phyloP scores from a whole-genome alignment of 2,797 vertebrate genomes.

The Xiphorhynchus erythropygius region DNA sequence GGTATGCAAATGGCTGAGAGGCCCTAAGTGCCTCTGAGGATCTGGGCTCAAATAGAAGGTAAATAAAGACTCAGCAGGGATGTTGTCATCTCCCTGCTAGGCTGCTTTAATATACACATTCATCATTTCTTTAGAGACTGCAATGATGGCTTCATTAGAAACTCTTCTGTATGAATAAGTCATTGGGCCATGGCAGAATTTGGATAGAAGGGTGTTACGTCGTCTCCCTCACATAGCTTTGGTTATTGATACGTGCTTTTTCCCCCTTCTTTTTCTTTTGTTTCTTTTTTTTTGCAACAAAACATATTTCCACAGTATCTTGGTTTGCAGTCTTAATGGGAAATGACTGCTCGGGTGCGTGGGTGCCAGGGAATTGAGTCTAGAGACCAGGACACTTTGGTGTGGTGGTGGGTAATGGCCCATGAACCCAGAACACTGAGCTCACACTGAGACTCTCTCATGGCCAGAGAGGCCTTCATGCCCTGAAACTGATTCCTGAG shows the following conservation, averaged over 20 bases:
- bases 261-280: neutral
- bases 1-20: conserved; percentile 36
- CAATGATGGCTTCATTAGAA: conserved; percentile 49
- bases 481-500: neutral
- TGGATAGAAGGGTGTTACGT: neutral
- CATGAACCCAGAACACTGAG: neutral
- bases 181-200: neutral
- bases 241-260: neutral
- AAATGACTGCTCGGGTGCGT: neutral
- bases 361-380: neutral
- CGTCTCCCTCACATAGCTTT: neutral
- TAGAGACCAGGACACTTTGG: neutral
- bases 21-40: conserved; percentile 4
- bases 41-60: neutral
- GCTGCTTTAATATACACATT: conserved; percentile 33
- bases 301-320: neutral
- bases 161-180: conserved; percentile 26
- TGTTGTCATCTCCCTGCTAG: conserved; percentile 40
- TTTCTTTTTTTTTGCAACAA: neutral
- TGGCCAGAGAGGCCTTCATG: neutral
- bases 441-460: neutral
- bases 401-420: neutral
- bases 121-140: conserved; percentile 30
- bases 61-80: conserved; percentile 44
- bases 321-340: neutral